Base-by-base conservation (phyloP, 2,113 vertebrate species). In the Anoplopoma fimbria region DNA sequence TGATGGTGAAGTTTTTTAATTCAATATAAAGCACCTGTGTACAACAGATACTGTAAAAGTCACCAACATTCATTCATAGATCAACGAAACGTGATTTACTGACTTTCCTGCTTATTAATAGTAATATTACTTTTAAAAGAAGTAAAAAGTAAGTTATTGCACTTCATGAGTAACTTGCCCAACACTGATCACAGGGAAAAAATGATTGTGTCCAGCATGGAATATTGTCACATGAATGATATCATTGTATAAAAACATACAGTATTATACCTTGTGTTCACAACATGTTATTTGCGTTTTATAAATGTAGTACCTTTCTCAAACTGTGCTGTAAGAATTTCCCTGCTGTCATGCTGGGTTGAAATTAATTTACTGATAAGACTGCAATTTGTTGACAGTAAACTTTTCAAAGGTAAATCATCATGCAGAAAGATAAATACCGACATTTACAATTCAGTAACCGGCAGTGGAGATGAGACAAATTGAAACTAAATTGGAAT, bases 401-500 rank as follows among this genome's bases (percentile, higher is more conserved):
- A 79, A 49, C 60, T 82, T 75, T 73, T 76, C 4, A 9, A 36
- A 60, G 63, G 27, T 61, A 40, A 67, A 86, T 77, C 57, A 71
- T 34, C 29, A 45, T 64, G 62, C 47, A 10, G n/a, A 71, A 47
- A 79, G 19, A 60, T 15, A 67, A 27, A 49, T n/a, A 67, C 9
- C 49, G 38, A 55, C 61, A 61, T 83, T 67, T 40, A 67, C 33
- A 79, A 67, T 53, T 60, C 38, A 70, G 33, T 42, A 65, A 51
- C 40, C n/a, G 69, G 40, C 69, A 67, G 31, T 38, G 15, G 57
- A 80, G 64, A 84, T 34, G 53, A 70, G 29, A 90, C 75, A 69
- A 84, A 88, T 51, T 81, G 13, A 79, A 80, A 73, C 29, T 49
- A 58, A 81, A 67, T 45, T 77, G 67, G 65, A 81, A 70, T 70